Evolutionary conservation across 2,888 invertebrate species (phyloP).

Genomic region (Dusona sp.): DNA sequence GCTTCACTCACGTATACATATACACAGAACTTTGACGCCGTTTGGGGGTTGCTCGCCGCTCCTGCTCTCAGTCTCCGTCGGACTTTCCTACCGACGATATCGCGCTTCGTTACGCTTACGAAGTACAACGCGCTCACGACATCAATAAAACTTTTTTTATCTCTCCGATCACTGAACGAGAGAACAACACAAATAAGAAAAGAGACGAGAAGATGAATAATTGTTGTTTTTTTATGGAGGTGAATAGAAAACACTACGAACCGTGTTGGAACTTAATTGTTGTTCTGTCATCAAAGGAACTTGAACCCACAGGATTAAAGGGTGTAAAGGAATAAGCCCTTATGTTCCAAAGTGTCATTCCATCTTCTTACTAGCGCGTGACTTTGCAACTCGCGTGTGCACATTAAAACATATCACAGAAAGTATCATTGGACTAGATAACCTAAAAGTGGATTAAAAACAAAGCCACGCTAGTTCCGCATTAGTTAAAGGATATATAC

Average conservation of each 20-base stretch:
- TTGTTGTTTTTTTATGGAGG: background rate
- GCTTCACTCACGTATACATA: conserved; percentile 9
- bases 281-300: background rate
- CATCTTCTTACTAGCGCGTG: background rate
- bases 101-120: conserved; percentile 45
- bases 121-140: conserved; percentile 21
- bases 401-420: background rate
- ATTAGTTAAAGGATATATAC: background rate
- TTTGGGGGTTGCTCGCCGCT: conserved; percentile 65
- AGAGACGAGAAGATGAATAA: background rate
- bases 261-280: background rate
- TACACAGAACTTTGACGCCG: conserved; percentile 31
- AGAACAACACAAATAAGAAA: background rate
- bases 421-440: background rate
- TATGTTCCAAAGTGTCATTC: background rate
- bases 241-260: background rate
- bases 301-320: background rate
- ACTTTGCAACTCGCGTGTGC: background rate
- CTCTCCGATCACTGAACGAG: background rate
- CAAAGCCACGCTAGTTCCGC: background rate
- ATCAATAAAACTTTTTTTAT: background rate
- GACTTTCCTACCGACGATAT: conserved; percentile 60
- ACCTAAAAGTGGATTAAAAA: background rate
- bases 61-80: conserved; percentile 67
- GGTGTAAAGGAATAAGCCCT: background rate